phyloP scores from a whole-genome alignment of 2,888 invertebrate genomes.

The Ctena decussata region DNA sequence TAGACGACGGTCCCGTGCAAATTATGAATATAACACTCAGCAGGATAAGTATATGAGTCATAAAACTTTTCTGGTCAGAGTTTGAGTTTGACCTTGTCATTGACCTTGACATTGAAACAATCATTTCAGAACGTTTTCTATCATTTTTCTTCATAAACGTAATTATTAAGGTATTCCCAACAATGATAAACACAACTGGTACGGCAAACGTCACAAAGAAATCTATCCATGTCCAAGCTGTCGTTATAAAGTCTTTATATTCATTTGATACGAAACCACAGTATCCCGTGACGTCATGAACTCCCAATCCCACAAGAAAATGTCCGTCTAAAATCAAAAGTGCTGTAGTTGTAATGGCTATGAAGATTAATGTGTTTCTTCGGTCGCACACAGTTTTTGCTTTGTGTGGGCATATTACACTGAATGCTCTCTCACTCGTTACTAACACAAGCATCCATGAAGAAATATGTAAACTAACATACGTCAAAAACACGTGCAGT shows the following conservation, averaged over 20 bases:
- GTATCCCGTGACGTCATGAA: neutral
- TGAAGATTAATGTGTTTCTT: conserved; percentile 7
- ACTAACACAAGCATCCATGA: conserved; percentile 56
- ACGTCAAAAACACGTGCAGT: conserved; percentile 42
- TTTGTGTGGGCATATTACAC: conserved; percentile 48
- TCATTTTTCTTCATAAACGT: conserved; percentile 13
- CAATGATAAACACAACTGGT: conserved; percentile 43
- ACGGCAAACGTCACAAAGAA: conserved; percentile 44
- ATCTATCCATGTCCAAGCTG: conserved; percentile 56
- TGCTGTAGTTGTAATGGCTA: neutral
- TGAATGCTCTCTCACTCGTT: conserved; percentile 48
- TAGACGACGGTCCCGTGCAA: conserved; percentile 46
- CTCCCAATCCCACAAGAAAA: conserved; percentile 32
- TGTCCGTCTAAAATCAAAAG: conserved; percentile 45
- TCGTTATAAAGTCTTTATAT: conserved; percentile 37
- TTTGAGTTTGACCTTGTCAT: conserved; percentile 23
- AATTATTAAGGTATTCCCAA: conserved; percentile 52
- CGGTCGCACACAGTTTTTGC: conserved; percentile 32
- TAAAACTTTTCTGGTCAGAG: no score
- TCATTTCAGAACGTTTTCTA: conserved; percentile 18
- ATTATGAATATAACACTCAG: conserved; percentile 51
- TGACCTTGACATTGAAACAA: conserved; percentile 7
- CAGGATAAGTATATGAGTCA: conserved; percentile 36
- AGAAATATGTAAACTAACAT: conserved; percentile 46
- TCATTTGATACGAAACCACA: conserved; percentile 35